Evolutionary conservation across 2,888 invertebrate species (phyloP), one percentile per base, ranked within the genome.

Genomic region (Rotaria magnacalcarata): DNA sequence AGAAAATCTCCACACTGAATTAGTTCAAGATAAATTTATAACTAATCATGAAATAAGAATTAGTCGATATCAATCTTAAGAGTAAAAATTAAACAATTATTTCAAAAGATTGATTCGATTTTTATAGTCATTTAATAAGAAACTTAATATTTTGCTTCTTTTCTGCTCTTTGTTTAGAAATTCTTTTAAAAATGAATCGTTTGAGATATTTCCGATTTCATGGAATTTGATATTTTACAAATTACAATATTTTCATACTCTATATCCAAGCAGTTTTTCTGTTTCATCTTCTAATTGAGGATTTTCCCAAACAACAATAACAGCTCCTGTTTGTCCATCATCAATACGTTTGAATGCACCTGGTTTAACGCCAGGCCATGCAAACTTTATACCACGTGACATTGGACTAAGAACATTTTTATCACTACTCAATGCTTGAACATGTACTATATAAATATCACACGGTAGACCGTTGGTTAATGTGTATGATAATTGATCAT

Each of bases 391-490:
- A 11, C 90, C 90, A 52, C 91, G 91, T 7, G 90, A 91, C 2
- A 90, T 90, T 86, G 90, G 89, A 88, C 91, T 90, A 88, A 89
- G 88, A 87, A 90, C 88, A 54, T 85, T 85, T 47, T 89, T 88
- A 84, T 90, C 90, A 67, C 89, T 88, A 43, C 90, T 90, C 87
- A 91, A 87, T 27, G 91, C 91, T 90, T 90, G 90, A 8, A 91
- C 90, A 88, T 91, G 91, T 89, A 91, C 91, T 34, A 89, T 89
- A 88, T 91, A 91, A 85, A 91, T 91, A 85, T 89, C 89, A 87
- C 91, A 91, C 90, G 90, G 90, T 86, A 89, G 89, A 41, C 91
- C 91, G 58, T 90, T 89, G 6, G 90, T 90, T 88, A 89, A 90
- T 41, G 90, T 90, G 88, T 88, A 90, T 85, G 89, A 89, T 43